Base-by-base conservation (phyloP, 2,797 vertebrate species). In the Thaleichthys pacificus region DNA sequence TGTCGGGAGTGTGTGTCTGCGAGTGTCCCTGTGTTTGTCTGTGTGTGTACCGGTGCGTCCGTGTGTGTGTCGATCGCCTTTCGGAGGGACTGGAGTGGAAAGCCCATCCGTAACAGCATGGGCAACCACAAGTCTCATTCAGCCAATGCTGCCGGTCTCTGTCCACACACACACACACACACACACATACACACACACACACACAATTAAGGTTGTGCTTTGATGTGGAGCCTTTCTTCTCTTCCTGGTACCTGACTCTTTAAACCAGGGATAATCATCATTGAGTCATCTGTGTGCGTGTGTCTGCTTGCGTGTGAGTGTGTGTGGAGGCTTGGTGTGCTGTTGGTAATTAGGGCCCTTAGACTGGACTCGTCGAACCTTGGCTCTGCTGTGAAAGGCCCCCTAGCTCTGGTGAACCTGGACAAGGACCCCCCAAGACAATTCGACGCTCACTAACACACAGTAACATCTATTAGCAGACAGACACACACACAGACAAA, bases 261-360 rank as follows among this genome's bases (percentile, higher is more conserved):
- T 42, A 42, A 42, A 42, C 9, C 38, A 42, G 38, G 38, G 38
- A 42, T 42, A 42, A 42, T 42, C 38, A 42, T 42, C 38, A 42
- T 42, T 42, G 38, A 42, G 38, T 42, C 38, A 42, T 42, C 38
- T 42, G 38, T 11, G 38, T 11, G 38, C 6, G 9, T 11, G 17
- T 19, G 51, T 54, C 17, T 19, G 17, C 4, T n/a, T 42, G 38
- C 2, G 17, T 19, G 51, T 54, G 51, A 77, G 69, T 60, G 56
- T 69, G 56, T 69, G 30, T 69, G 26, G 21, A 22, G 57, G 19
- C 17, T 60, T 22, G 56, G 12, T 66, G 38, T 47, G 83, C 77
- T 79, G 56, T 68, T 85, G 84, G 85, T 86, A 87, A 89, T 88
- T 86, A 88, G 86, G 74, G 64, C 81, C 71, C 79, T 83, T 80